Evolutionary conservation across 2,113 vertebrate genomes (phyloP).

Genomic region (Sardina pilchardus): DNA sequence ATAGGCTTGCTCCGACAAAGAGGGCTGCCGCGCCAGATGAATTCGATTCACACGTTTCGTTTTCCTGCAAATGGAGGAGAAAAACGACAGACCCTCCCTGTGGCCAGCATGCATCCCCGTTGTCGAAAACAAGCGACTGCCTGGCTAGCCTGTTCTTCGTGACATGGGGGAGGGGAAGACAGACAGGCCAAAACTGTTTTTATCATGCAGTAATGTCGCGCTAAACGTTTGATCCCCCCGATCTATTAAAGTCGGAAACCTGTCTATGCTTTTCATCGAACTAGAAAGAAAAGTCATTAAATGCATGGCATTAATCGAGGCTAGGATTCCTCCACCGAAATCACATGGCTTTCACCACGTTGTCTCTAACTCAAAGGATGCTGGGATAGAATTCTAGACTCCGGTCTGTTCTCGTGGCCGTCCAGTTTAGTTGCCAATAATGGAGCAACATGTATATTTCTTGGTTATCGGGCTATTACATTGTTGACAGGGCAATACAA

Average conservation of each 20-base stretch:
- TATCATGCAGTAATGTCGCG: neutral
- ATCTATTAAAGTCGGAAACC: neutral
- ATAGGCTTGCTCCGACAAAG: neutral
- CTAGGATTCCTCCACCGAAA: neutral
- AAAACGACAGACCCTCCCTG: neutral
- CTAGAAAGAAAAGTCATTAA: neutral
- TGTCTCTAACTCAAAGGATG: constrained; percentile 32
- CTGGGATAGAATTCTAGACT: constrained; percentile 25
- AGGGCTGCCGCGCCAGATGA: neutral
- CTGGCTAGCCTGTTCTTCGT: neutral
- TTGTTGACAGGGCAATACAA: neutral
- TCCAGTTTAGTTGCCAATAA: neutral
- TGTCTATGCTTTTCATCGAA: neutral
- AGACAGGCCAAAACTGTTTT: neutral
- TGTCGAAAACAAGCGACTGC: neutral
- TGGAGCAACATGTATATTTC: neutral
- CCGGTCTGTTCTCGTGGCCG: neutral
- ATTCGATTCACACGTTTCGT: neutral
- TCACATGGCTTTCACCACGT: constrained; percentile 45
- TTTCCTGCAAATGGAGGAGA: neutral
- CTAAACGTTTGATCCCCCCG: neutral
- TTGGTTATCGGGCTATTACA: neutral
- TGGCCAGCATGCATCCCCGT: neutral
- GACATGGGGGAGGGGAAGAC: constrained; percentile 9
- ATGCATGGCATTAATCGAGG: neutral